Conservation (phyloP, 2,797 vertebrate genomes). For the Poecilia wingei region DNA sequence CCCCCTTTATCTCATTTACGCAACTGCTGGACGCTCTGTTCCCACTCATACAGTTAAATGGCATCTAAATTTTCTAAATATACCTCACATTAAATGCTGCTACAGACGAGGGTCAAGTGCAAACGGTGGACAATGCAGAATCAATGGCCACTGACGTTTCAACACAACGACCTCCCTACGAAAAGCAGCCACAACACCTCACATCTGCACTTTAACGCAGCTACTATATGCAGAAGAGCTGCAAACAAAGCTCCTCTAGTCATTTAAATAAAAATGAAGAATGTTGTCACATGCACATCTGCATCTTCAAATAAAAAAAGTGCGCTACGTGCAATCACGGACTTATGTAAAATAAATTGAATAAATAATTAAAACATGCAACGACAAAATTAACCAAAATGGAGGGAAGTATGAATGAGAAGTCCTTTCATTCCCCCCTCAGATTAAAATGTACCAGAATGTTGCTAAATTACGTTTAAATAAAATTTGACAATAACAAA, state of each 20-base stretch:
- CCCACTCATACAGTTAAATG: slow-evolving; percentile 37
- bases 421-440: not conserved
- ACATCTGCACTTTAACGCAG: slow-evolving; percentile 1
- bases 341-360: not conserved
- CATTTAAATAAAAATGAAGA: slow-evolving; percentile 10
- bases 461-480: not conserved
- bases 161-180: slow-evolving; percentile 20
- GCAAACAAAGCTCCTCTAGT: slow-evolving; percentile 23
- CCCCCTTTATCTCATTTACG: slow-evolving; percentile 52
- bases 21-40: slow-evolving; percentile 55
- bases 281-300: not conserved
- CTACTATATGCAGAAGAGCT: slow-evolving; percentile 3
- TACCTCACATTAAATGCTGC: slow-evolving; percentile 55
- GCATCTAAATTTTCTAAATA: slow-evolving; percentile 45
- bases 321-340: not conserved
- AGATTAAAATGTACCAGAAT: not conserved
- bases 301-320: not conserved
- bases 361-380: not conserved
- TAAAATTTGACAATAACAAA: not conserved
- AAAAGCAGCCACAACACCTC: slow-evolving; percentile 25
- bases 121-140: slow-evolving; percentile 41
- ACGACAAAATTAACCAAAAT: not conserved
- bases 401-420: not conserved
- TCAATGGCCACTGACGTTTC: slow-evolving; percentile 27
- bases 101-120: slow-evolving; percentile 29